Evolutionary conservation across 1,140 invertebrate species (phyloP), one percentile per base, ranked within the genome.

Genomic region (Drosophila parvula): DNA sequence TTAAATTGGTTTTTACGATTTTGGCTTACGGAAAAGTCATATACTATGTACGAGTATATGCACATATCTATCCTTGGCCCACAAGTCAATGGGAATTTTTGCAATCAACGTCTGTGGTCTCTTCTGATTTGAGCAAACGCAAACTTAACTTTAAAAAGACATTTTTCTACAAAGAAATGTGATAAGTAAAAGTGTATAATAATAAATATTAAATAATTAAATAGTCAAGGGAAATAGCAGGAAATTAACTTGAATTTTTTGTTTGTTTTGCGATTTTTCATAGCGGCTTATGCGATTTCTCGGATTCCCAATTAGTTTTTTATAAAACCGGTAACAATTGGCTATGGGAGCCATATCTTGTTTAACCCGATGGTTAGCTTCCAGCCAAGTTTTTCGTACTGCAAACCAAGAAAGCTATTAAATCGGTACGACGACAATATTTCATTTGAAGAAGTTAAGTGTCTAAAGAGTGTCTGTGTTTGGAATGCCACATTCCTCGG

Each of bases 1-100:
- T 71, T 71, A 71, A 71, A 71, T 70, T 28, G 30, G 43, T 22
- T 71, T 71, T 71, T 48, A 70, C 68, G 65, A 70, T 53, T 68
- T 51, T 43, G 28, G 36, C 14, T 43, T 67, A 43, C 5, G 27
- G n/a, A 56, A 30, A 2, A 5, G 4, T 22, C 11, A 32, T 28
- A 34, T 16, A 8, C 22, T 56, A 16, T n/a, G n/a, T n/a, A n/a
- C n/a, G n/a, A n/a, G n/a, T n/a, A n/a, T 61, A 9, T 48, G 45
- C 4, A 32, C 36, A 5, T 50, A 30, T 30, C 27, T 36, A 5
- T 22, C 5, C 28, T 65, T 76, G 41, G 60, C 63, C 55, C 51
- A 40, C 14, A 14, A 38, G 18, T 18, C 12, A 22, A 6, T 38
- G 32, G 32, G 16, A 57, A 38, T 32, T 28, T 28, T 16, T 11